Evolutionary conservation across 2,797 vertebrate genomes (phyloP).

Genomic region (Synaphobranchus kaupii): DNA sequence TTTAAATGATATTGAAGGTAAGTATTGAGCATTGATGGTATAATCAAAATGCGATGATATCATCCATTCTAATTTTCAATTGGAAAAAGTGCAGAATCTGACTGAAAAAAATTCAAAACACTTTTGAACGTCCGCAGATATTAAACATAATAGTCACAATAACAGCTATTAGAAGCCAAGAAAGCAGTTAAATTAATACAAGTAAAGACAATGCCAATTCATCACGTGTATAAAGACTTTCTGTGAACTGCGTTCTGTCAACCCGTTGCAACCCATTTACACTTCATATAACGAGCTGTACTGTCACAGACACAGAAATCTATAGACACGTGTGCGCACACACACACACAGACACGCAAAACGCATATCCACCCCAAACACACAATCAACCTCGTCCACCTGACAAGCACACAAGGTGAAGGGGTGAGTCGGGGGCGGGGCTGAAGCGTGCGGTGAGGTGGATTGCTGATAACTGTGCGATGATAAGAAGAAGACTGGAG

Average conservation of each 20-base stretch:
- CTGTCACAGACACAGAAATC: not conserved
- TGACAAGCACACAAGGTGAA: not conserved
- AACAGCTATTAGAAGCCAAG: not conserved
- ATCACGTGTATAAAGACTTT: not conserved
- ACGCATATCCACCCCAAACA: slow-evolving; percentile 3
- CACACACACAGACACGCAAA: not conserved
- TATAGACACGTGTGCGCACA: not conserved
- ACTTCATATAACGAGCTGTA: not conserved
- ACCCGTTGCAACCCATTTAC: not conserved
- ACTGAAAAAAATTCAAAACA: not conserved
- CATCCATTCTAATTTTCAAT: not conserved
- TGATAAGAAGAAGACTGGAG: not conserved
- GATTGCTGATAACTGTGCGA: not conserved
- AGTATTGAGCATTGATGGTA: not conserved
- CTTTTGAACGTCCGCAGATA: not conserved
- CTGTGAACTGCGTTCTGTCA: not conserved
- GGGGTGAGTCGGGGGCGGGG: not conserved
- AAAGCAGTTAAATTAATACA: not conserved
- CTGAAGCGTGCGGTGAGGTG: not conserved
- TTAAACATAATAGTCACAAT: not conserved
- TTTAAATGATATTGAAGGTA: not conserved
- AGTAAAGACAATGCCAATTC: not conserved
- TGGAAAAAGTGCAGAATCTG: not conserved
- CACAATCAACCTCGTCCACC: not conserved
- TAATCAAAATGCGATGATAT: not conserved